Evolutionary conservation across 2,113 vertebrate species (phyloP), one percentile per base, ranked within the genome.

Genomic region (Speoplatyrhinus poulsoni): DNA sequence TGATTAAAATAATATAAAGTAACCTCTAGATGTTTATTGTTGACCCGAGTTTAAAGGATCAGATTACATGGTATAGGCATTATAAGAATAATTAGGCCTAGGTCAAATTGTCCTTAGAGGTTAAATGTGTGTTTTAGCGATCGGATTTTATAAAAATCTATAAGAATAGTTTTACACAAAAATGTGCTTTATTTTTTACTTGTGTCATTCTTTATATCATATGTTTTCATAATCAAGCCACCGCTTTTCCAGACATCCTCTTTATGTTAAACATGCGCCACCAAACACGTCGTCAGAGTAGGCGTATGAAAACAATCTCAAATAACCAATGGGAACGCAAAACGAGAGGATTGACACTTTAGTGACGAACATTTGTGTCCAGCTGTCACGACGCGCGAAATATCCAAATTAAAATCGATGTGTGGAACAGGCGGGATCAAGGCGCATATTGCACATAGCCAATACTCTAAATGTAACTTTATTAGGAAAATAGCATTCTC

Each of bases 381-480:
- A 87, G 85, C 81, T 88, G 77, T 85, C 67, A 78, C 76, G 82
- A 79, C 89, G 91, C 93, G 93, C 92, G 88, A 92, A 93, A 85
- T 54, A 62, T 93, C 76, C 85, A 93, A 90, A 49, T 13, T 69
- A 57, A 8, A 32, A 81, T 70, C 33, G 19, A 69, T 58, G 15
- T 17, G 2, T 6, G 62, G 73, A 87, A 81, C 73, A 80, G 87
- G 92, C 91, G 91, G 92, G 93, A 93, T 90, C 81, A 72, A 66
- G 69, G 71, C 54, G 9, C n/a, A 0, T 32, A 70, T 58, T 3
- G 2, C 11, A 9, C 59, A 11, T 3, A 9, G 9, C 46, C 36
- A 19, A 12, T 12, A 12, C 1, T 50, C 19, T 82, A 54, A 77
- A 77, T 81, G 75, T 41, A 12, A 26, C 8, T 46, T 58, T 49